phyloP scores from a whole-genome alignment of 2,888 invertebrate species.

The Acrobeloides nanus region DNA sequence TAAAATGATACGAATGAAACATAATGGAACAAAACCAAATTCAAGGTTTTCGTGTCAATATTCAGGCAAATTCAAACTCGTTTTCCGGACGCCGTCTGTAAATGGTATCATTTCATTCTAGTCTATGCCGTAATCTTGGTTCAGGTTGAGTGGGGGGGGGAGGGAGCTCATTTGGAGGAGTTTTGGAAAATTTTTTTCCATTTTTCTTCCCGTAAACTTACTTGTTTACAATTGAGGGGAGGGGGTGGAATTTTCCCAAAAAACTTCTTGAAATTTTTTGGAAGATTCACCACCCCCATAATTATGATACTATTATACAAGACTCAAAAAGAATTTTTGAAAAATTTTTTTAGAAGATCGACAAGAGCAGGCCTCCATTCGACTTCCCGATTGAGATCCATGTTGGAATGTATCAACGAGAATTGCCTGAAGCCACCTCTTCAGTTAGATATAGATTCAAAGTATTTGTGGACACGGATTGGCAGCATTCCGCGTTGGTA shows the following conservation, averaged over 20 bases:
- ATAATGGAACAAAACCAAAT: no score
- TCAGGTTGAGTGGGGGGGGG: no score
- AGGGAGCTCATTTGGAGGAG: no score
- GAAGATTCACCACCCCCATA: no score
- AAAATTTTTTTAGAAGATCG: constrained; percentile 22
- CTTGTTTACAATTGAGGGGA: constrained; percentile 3
- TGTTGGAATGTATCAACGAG: constrained; percentile 24
- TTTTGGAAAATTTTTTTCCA: neutral
- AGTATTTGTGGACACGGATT: constrained; percentile 27
- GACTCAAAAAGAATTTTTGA: no score
- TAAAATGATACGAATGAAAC: no score
- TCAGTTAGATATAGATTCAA: constrained; percentile 19
- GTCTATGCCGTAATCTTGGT: constrained; percentile 9
- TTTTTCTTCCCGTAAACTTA: constrained; percentile 5
- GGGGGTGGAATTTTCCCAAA: no score
- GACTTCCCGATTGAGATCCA: constrained; percentile 16
- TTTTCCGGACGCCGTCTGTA: no score
- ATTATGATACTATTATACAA: no score
- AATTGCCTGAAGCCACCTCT: constrained; percentile 2
- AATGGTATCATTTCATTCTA: constrained; percentile 13
- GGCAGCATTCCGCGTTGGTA: constrained; percentile 10
- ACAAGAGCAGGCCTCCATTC: constrained; percentile 13
- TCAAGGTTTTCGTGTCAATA: no score
- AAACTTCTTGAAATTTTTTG: no score
- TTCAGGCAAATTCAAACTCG: no score